phyloP scores from a whole-genome alignment of 2,113 vertebrate genomes.

The Eubucco bourcierii region DNA sequence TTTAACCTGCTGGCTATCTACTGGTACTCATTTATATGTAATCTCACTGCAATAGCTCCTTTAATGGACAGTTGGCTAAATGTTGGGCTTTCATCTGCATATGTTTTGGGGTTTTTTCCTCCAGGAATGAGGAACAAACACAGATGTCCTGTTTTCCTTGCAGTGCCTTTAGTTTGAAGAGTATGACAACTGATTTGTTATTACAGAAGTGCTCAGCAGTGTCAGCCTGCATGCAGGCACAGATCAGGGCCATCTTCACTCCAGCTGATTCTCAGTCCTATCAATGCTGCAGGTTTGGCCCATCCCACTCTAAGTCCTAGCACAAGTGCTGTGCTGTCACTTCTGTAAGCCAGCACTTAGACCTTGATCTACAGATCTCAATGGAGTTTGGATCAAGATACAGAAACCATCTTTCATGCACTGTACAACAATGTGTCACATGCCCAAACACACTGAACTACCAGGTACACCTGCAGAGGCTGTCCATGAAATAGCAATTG shows the following conservation, averaged over 20 bases:
- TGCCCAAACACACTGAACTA: background rate
- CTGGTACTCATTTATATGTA: background rate
- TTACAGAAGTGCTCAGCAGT: background rate
- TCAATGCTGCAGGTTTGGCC: fast-evolving
- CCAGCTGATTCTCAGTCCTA: background rate
- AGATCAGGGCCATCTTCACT: background rate
- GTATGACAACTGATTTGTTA: background rate
- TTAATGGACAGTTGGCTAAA: background rate
- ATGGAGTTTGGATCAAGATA: background rate
- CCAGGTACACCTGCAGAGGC: background rate
- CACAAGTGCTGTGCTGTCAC: background rate
- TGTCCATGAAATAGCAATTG: background rate
- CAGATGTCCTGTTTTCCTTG: background rate
- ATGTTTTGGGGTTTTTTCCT: too few species aligned
- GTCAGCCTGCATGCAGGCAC: background rate
- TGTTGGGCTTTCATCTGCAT: background rate
- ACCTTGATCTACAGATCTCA: background rate
- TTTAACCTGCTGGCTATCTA: background rate
- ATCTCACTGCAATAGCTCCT: background rate
- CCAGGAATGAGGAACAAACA: background rate
- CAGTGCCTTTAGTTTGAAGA: background rate
- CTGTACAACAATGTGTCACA: fast-evolving
- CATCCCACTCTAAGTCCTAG: background rate
- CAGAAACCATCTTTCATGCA: background rate
- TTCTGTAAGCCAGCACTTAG: background rate